A percentile compares a stretch with the other conserved stretches of the same genome.
Evolutionary conservation across 2,797 vertebrate species (phyloP).

Genomic region (Notolabrus celidotus): DNA sequence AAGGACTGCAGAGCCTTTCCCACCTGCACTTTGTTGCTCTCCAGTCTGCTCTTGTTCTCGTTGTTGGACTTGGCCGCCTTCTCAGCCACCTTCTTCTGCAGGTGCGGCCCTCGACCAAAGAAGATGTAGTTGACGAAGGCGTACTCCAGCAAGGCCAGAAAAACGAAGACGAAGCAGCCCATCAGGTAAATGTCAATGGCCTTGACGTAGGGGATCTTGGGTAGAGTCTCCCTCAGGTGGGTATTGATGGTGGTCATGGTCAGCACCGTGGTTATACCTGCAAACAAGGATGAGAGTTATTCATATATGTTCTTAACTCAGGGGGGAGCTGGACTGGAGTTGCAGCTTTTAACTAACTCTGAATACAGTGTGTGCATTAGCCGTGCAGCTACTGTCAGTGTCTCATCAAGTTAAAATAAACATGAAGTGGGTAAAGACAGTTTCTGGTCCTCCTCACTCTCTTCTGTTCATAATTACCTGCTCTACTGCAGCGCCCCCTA

Average conservation of each 20-base stretch:
- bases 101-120: constrained; percentile 93
- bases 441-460: too few relatives aligned
- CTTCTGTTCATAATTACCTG: too few relatives aligned
- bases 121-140: constrained; percentile 96
- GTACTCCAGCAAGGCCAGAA: constrained; percentile 93
- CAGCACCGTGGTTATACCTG: constrained; percentile 95
- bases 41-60: constrained; percentile 84
- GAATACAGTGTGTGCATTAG: too few relatives aligned
- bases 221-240: constrained; percentile 93
- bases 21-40: constrained; percentile 93
- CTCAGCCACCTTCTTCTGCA: constrained; percentile 90
- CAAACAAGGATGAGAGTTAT: background rate
- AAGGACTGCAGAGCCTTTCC: too few relatives aligned
- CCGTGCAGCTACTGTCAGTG: too few relatives aligned
- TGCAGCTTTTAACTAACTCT: too few relatives aligned
- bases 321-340: too few relatives aligned
- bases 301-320: too few relatives aligned
- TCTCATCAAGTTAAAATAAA: too few relatives aligned
- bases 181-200: constrained; percentile 95
- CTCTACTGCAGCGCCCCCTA: too few relatives aligned
- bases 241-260: constrained; percentile 97
- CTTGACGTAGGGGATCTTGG: constrained; percentile 96
- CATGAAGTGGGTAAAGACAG: too few relatives aligned
- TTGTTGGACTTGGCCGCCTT: constrained; percentile 86
- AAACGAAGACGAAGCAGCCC: constrained; percentile 96